A percentile compares a stretch with the other conserved stretches of the same genome.
These are phyloP conservation scores for Zootoca vivipara DNA, from an alignment of 2,113 vertebrate species.

Conservation along the genomic window DNA sequence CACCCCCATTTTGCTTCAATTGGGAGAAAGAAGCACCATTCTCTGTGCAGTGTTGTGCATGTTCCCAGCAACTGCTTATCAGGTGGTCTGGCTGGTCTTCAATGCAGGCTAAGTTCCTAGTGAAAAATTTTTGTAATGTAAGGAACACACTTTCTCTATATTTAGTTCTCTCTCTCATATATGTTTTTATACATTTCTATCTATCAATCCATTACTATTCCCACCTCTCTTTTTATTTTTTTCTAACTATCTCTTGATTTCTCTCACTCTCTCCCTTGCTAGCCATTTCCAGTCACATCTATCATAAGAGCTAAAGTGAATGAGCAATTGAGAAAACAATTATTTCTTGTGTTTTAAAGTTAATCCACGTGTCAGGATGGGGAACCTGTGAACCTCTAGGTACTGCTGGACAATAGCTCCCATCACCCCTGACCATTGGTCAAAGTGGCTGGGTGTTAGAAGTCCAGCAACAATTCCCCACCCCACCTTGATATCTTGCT, in stretches of 20 bases:
- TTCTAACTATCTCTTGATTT: neutral
- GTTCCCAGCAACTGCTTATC: neutral
- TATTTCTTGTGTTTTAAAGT: neutral
- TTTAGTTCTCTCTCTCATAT: too few relatives aligned
- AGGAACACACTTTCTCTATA: neutral
- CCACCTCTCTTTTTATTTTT: too few relatives aligned
- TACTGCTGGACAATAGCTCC: too few relatives aligned
- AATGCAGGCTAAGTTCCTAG: neutral
- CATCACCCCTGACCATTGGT: too few relatives aligned
- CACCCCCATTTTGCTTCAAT: neutral
- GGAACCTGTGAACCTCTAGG: neutral
- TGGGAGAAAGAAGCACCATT: neutral
- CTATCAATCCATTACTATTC: neutral
- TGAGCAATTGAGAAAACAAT: neutral
- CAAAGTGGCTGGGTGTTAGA: too few relatives aligned
- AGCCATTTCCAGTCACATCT: neutral
- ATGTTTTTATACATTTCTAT: neutral
- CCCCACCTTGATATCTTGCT: neutral
- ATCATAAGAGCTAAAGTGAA: neutral
- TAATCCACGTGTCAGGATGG: neutral
- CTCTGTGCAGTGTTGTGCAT: neutral
- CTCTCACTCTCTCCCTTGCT: neutral
- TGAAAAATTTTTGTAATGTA: neutral
- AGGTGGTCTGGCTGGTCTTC: neutral
- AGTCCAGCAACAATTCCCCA: too few relatives aligned